Conservation (phyloP, 1,140 invertebrate species). For the Ladona fulva region DNA sequence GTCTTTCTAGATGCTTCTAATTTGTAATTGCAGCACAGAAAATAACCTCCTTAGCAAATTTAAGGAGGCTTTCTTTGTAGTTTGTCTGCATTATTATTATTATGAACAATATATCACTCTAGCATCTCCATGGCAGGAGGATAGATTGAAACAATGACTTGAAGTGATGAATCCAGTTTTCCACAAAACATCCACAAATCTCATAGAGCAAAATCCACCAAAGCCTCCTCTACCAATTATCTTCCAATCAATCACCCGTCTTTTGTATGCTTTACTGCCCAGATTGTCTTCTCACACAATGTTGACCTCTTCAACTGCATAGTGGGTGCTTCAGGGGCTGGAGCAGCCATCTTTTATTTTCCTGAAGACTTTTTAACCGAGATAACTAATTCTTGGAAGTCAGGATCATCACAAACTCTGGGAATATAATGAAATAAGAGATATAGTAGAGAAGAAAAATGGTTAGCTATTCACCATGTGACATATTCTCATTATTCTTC, state of each 20-base stretch:
- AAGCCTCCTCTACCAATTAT: neutral
- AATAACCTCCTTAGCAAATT: neutral
- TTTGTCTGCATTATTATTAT: neutral
- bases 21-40: slow-evolving; percentile 1
- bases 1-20: slow-evolving; percentile 1
- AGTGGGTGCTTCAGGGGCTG: neutral
- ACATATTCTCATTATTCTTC: too few species aligned
- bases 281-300: slow-evolving; percentile 2
- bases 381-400: slow-evolving; percentile 37
- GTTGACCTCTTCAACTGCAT: neutral
- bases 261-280: neutral
- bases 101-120: neutral
- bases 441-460: too few species aligned
- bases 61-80: neutral
- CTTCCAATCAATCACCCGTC: neutral
- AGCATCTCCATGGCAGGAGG: neutral
- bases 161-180: neutral
- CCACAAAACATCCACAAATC: neutral
- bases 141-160: neutral
- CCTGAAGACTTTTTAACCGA: neutral
- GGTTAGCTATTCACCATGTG: too few species aligned
- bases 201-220: neutral
- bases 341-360: neutral
- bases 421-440: neutral
- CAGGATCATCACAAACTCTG: slow-evolving; percentile 52